These are phyloP conservation scores for Passer domesticus DNA, from an alignment of 2,113 vertebrate genomes.

Conservation along the genomic window DNA sequence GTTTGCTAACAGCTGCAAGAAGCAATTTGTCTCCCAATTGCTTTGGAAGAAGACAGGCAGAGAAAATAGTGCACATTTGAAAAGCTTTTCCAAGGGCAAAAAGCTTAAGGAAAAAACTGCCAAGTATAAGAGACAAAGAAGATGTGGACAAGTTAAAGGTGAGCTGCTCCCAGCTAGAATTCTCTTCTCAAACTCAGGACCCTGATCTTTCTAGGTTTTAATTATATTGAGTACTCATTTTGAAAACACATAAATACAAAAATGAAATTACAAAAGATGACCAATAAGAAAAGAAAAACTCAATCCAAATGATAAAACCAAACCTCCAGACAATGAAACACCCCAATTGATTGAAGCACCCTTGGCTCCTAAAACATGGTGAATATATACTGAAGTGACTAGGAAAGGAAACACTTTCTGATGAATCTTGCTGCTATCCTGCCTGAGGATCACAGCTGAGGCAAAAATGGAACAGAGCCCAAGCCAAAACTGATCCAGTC, in stretches of 20 bases:
- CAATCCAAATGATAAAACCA: neutral
- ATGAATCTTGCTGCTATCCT: neutral
- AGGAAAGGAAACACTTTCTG: neutral
- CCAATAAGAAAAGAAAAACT: neutral
- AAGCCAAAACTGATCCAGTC: neutral
- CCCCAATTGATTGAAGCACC: neutral
- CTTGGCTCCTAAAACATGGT: neutral
- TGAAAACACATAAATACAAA: neutral
- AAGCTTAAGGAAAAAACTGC: neutral
- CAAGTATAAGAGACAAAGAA: neutral
- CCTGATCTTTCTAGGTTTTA: neutral
- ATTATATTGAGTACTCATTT: neutral
- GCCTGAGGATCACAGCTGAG: neutral
- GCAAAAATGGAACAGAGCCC: neutral
- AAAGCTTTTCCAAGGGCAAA: neutral
- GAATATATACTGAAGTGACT: neutral
- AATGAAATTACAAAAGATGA: neutral
- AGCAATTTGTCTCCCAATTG: neutral
- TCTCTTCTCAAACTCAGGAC: neutral
- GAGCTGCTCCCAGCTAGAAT: neutral
- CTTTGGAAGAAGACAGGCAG: neutral
- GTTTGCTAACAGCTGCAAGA: neutral
- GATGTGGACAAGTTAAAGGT: neutral
- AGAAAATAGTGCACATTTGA: neutral
- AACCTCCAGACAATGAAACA: neutral